Percentiles rank a stretch among this genome's conserved stretches.
phyloP scores from a whole-genome alignment of 2,797 vertebrate genomes.

The Allenopithecus nigroviridis region DNA sequence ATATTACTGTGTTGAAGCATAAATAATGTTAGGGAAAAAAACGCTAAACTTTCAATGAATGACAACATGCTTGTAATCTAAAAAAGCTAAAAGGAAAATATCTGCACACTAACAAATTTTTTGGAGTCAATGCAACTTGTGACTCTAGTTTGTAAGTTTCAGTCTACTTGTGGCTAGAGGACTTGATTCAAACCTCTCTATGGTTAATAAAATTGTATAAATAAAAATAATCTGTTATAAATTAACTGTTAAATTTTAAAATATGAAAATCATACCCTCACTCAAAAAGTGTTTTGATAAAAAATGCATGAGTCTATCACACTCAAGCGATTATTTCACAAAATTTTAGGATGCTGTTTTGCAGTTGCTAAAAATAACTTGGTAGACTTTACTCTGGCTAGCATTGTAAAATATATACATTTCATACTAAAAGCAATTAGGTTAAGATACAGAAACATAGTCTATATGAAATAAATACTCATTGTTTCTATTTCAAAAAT shows the following conservation, averaged over 20 bases:
- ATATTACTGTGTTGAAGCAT: neutral
- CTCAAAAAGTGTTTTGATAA: constrained; percentile 3
- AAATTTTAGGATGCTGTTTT: constrained; percentile 4
- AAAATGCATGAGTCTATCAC: neutral
- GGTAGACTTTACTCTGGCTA: neutral
- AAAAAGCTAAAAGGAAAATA: neutral
- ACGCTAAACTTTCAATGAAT: constrained; percentile 24
- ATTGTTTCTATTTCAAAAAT: constrained; percentile 15
- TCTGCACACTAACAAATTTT: neutral
- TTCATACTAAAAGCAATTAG: neutral
- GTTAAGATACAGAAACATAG: neutral
- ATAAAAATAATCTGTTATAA: constrained; percentile 34
- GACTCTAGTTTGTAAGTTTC: constrained; percentile 32
- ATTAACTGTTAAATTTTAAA: constrained; percentile 12
- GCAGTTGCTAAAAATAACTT: constrained; percentile 37
- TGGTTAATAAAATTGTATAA: constrained; percentile 27
- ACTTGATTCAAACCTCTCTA: neutral
- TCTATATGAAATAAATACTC: neutral
- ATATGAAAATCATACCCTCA: constrained; percentile 6
- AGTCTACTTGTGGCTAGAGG: neutral
- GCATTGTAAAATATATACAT: neutral
- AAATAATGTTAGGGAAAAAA: constrained; percentile 4
- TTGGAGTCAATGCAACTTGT: neutral
- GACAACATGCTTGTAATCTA: neutral
- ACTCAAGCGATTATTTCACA: constrained; percentile 36